These are phyloP conservation scores for Hermaeophaga mercurialis DNA, from an alignment of 2,888 invertebrate species.

Conservation along the genomic window DNA sequence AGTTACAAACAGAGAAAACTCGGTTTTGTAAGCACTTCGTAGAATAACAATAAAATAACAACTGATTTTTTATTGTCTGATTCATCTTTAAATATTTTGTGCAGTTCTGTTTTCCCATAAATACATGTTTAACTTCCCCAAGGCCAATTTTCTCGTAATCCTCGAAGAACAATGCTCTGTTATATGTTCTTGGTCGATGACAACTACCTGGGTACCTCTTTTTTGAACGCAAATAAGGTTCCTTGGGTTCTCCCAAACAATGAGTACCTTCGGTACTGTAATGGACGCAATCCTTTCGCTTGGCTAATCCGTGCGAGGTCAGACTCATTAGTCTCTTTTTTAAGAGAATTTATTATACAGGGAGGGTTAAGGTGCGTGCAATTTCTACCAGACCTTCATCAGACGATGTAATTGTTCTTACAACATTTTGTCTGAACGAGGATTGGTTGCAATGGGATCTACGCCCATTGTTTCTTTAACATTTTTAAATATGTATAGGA, in stretches of 20 bases:
- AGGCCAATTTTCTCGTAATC: slow-evolving; percentile 42
- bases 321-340: slow-evolving; percentile 23
- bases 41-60: no score
- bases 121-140: slow-evolving; percentile 35
- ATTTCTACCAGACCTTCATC: not conserved
- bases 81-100: not conserved
- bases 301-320: slow-evolving; percentile 15
- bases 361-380: slow-evolving; percentile 4
- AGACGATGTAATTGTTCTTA: no score
- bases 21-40: no score
- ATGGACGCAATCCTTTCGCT: slow-evolving; percentile 27
- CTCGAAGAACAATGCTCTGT: slow-evolving; percentile 49
- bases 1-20: no score
- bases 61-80: no score
- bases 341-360: not conserved
- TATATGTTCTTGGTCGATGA: slow-evolving; percentile 41
- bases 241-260: slow-evolving; percentile 18
- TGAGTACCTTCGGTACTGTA: slow-evolving; percentile 27
- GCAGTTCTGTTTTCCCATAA: slow-evolving; percentile 7
- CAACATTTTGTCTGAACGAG: no score
- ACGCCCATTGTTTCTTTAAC: no score
- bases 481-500: no score
- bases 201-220: slow-evolving; percentile 27
- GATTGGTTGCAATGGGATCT: no score
- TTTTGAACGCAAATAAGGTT: slow-evolving; percentile 31